Evolutionary conservation across 30 jellyfish, hydroid and myxozoan genomes (phyloP).

Genomic region (Aurelia aurita): DNA sequence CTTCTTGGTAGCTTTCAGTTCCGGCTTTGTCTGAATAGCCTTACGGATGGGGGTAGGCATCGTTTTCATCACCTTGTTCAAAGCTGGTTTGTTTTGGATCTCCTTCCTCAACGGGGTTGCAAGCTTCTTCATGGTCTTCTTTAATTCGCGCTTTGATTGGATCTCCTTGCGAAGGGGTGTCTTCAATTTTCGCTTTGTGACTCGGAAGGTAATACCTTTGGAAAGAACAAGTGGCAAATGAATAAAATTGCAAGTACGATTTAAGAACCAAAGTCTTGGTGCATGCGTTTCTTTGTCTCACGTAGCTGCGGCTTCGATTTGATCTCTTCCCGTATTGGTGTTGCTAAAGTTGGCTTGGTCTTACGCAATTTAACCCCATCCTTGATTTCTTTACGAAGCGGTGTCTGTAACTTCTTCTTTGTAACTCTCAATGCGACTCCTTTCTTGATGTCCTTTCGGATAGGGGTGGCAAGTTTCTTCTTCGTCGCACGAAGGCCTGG

Average conservation of each 20-base stretch:
- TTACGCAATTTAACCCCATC: constrained; percentile 34
- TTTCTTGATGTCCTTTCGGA: constrained; percentile 53
- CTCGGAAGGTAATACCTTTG: too few species aligned
- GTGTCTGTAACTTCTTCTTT: constrained; percentile 73
- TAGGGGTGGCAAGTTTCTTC: constrained; percentile 69
- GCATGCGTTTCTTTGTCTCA: constrained; percentile 48
- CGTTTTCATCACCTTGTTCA: constrained; percentile 36
- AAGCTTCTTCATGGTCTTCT: constrained; percentile 8
- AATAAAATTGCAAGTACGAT: too few species aligned
- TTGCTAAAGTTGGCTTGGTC: constrained; percentile 51
- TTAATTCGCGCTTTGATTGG: constrained; percentile 32
- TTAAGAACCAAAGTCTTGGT: constrained; percentile 21
- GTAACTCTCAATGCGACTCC: constrained; percentile 58
- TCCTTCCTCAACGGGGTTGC: constrained; percentile 46
- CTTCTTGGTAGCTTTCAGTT: constrained; percentile 34
- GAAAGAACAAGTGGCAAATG: too few species aligned
- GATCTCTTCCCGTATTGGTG: constrained; percentile 71
- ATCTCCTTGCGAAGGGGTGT: constrained; percentile 62
- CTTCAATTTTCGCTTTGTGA: neutral
- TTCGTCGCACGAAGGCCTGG: constrained; percentile 38
- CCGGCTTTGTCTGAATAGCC: constrained; percentile 11
- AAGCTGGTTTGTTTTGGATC: constrained; percentile 16
- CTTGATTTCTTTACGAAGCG: constrained; percentile 69
- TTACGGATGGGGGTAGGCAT: constrained; percentile 40
- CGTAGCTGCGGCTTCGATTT: constrained; percentile 39